Percentiles rank a stretch among this genome's conserved stretches.
Evolutionary conservation across 2,888 invertebrate species (phyloP).

Genomic region (Epirrita christyi): DNA sequence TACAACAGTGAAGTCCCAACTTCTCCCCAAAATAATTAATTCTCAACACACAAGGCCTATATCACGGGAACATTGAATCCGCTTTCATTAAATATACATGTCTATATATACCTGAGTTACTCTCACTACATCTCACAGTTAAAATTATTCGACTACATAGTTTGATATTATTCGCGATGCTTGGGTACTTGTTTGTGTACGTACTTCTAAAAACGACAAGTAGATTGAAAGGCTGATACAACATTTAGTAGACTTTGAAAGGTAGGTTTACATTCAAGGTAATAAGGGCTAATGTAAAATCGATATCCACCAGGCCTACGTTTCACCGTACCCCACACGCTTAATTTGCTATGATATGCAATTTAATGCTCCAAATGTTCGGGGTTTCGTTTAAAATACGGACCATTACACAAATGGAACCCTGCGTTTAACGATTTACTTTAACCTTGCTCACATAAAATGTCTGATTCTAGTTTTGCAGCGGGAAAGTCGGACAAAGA

Average conservation of each 20-base stretch:
- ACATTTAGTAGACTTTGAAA: conserved; percentile 37
- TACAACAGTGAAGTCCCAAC: conserved; percentile 25
- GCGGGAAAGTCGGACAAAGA: conserved; percentile 97
- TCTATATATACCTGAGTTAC: background rate
- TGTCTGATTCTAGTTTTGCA: conserved; percentile 89
- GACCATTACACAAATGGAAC: conserved; percentile 29
- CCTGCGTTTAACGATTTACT: conserved; percentile 10
- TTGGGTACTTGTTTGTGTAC: background rate
- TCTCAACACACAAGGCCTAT: conserved; percentile 20
- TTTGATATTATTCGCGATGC: no score
- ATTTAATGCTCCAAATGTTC: conserved; percentile 51
- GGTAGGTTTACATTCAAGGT: conserved; percentile 47
- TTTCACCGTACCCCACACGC: conserved; percentile 50
- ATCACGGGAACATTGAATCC: conserved; percentile 20
- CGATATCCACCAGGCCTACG: conserved; percentile 53
- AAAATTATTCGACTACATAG: no score
- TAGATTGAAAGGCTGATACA: conserved; percentile 23
- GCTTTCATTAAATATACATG: background rate
- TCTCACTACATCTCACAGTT: background rate
- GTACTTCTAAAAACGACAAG: conserved; percentile 2
- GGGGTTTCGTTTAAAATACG: conserved; percentile 39
- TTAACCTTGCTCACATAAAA: conserved; percentile 32
- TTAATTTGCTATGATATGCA: conserved; percentile 57
- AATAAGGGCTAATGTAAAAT: conserved; percentile 67
- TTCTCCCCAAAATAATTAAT: conserved; percentile 28